These are phyloP conservation scores for Sarcophaga variegata DNA, from an alignment of 2,888 invertebrate genomes.

Conservation along the genomic window DNA sequence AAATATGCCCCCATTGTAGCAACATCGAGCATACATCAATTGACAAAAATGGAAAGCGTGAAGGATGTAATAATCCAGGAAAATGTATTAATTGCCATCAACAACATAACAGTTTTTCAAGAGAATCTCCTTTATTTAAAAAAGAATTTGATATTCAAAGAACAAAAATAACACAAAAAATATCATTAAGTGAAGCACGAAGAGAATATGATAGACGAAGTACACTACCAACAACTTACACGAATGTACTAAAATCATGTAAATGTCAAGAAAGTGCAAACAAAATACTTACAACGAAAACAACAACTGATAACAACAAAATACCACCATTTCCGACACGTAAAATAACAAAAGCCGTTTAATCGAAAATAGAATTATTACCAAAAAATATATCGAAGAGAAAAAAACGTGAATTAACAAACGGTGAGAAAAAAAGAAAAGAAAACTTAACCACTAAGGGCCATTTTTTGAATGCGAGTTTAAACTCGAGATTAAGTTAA, in stretches of 20 bases:
- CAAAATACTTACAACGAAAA: not conserved
- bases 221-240: too few species aligned
- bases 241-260: constrained; percentile 24
- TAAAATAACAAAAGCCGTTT: not conserved
- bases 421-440: too few species aligned
- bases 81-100: constrained; percentile 44
- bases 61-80: constrained; percentile 46
- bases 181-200: too few species aligned
- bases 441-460: too few species aligned
- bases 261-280: constrained; percentile 26
- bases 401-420: too few species aligned
- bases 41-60: constrained; percentile 14
- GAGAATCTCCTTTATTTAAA: constrained; percentile 12
- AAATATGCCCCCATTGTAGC: constrained; percentile 47
- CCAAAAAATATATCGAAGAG: too few species aligned
- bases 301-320: too few species aligned
- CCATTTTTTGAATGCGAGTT: too few species aligned
- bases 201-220: too few species aligned
- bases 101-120: constrained; percentile 35
- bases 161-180: too few species aligned
- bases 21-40: constrained; percentile 36
- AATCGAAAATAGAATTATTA: too few species aligned
- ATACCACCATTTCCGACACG: not conserved
- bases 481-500: too few species aligned
- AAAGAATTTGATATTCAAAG: constrained; percentile 27